Evolutionary conservation across 1,140 invertebrate species (phyloP).

Genomic region (Pseudomyrmex concolor): DNA sequence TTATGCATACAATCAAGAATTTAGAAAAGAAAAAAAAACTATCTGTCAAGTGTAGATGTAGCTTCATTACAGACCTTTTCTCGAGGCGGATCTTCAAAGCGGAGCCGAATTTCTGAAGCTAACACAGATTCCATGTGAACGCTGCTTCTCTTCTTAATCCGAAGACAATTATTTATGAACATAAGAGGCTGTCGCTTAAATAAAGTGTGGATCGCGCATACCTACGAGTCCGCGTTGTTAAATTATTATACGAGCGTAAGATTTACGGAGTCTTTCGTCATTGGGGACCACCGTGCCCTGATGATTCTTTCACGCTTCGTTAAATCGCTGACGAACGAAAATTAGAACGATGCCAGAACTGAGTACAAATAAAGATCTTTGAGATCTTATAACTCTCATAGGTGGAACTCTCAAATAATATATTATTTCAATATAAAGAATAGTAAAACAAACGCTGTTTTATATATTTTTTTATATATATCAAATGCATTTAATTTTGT

Average conservation of each 20-base stretch:
- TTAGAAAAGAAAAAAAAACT: conserved; percentile 2
- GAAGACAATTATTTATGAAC: conserved; percentile 79
- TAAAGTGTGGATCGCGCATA: conserved; percentile 69
- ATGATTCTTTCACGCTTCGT: conserved; percentile 64
- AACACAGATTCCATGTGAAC: conserved; percentile 58
- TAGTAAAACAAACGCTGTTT: too few relatives aligned
- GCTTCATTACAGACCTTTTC: conserved; percentile 38
- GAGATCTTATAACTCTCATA: neutral
- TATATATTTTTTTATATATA: neutral
- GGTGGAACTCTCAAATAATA: neutral
- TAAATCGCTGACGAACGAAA: conserved; percentile 39
- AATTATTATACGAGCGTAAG: conserved; percentile 79
- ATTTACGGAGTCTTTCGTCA: conserved; percentile 78
- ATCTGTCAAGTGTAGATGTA: conserved; percentile 6
- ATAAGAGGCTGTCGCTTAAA: conserved; percentile 73
- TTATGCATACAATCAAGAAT: neutral
- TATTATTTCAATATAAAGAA: neutral
- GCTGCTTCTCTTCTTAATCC: conserved; percentile 74
- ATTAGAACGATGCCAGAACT: conserved; percentile 44
- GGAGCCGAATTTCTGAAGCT: conserved; percentile 59
- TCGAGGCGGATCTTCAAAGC: conserved; percentile 57
- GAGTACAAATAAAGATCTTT: neutral
- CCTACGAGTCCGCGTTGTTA: conserved; percentile 77
- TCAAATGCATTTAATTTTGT: neutral
- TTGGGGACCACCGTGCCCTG: conserved; percentile 68